Evolutionary conservation across 2,888 invertebrate genomes (phyloP).

Genomic region (Acleris laterana): DNA sequence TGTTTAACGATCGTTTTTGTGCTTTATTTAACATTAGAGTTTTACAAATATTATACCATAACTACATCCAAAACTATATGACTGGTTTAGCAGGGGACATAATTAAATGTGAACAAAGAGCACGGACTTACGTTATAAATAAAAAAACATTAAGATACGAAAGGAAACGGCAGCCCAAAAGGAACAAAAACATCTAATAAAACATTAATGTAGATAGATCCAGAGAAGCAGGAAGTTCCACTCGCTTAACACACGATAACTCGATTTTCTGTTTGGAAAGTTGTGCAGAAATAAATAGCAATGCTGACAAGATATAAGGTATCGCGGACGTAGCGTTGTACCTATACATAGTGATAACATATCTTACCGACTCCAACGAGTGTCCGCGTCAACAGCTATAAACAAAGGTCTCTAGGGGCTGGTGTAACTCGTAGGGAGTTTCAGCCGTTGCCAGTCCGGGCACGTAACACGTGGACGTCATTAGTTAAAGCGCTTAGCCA

Average conservation of each 20-base stretch:
- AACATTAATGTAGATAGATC: conserved; percentile 14
- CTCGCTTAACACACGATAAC: conserved; percentile 22
- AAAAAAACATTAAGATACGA: no score
- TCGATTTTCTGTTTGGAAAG: conserved; percentile 27
- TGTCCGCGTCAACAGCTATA: conserved; percentile 29
- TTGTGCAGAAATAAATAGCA: conserved; percentile 12
- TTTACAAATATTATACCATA: no score
- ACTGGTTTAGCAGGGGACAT: no score
- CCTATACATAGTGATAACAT: conserved; percentile 3
- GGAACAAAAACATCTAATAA: conserved; percentile 17
- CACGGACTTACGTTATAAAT: no score
- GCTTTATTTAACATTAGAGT: no score
- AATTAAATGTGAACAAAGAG: no score
- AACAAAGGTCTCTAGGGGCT: conserved; percentile 23
- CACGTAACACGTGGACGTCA: conserved; percentile 45
- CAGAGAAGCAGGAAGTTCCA: conserved; percentile 18
- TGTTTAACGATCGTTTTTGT: no score
- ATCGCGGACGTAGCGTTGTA: conserved; percentile 2
- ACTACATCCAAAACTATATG: no score
- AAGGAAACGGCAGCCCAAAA: neutral
- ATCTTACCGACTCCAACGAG: conserved; percentile 4
- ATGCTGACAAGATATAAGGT: conserved; percentile 5
- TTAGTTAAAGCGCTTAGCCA: conserved; percentile 45
- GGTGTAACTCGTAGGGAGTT: conserved; percentile 28
- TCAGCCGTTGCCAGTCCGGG: conserved; percentile 39